phyloP scores from a whole-genome alignment of 2,797 vertebrate species.

The Tokudaia muenninki region DNA sequence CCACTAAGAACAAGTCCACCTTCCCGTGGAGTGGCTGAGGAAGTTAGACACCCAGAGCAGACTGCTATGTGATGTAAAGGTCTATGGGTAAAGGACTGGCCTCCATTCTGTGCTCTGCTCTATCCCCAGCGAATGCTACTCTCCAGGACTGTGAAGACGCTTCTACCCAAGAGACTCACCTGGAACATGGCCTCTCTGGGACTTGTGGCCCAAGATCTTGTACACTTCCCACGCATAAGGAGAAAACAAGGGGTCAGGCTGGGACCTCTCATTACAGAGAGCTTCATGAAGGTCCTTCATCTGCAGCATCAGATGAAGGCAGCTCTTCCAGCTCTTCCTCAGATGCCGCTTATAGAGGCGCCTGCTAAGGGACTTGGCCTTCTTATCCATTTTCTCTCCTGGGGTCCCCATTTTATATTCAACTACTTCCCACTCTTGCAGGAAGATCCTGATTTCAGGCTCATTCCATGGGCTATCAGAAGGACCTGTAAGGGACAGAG shows the following conservation, averaged over 20 bases:
- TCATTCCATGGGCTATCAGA: neutral
- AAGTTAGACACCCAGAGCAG: too few relatives aligned
- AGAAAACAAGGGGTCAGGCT: fast-evolving
- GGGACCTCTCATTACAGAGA: too few relatives aligned
- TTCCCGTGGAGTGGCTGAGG: neutral
- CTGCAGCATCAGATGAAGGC: neutral
- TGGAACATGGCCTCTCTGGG: neutral
- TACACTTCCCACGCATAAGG: neutral
- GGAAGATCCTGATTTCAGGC: neutral
- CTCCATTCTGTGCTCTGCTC: neutral
- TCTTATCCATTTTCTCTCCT: too few relatives aligned
- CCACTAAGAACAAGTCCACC: neutral
- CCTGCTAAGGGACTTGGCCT: neutral
- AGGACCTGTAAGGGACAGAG: neutral
- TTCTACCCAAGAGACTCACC: neutral
- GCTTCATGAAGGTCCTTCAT: neutral
- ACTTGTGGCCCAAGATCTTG: neutral
- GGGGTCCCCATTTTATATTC: fast-evolving
- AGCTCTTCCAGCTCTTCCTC: neutral
- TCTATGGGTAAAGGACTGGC: neutral
- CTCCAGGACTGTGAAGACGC: too few relatives aligned
- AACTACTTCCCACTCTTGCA: conserved; percentile 37
- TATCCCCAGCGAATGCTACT: too few relatives aligned
- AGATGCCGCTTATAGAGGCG: neutral
- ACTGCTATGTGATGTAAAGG: neutral